Base-by-base conservation (phyloP, 2,888 invertebrate species). In the Imbricaverruca yamaguchii region DNA sequence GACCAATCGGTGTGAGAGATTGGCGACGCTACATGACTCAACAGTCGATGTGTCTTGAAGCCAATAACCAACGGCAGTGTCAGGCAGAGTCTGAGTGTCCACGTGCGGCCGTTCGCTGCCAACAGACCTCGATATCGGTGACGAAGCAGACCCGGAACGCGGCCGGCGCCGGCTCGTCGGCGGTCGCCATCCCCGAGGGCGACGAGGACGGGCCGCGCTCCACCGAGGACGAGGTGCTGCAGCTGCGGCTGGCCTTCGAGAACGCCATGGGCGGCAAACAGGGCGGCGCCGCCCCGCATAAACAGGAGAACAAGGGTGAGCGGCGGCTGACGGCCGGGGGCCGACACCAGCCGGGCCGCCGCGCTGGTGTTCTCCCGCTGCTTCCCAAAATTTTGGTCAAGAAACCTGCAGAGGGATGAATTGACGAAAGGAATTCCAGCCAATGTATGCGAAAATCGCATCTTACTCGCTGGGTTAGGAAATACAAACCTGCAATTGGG, bases 231-330 rank as follows among this genome's bases (percentile, higher is more conserved):
- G 83, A 83, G 83, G 85, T 86, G 81, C 84, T 86, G 39, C 84
- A 84, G 69, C 84, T 87, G 81, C 84, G 87, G 80, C 83, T 87
- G 55, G 85, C 85, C 80, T 86, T 86, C 63, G 87, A 87, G 80
- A 87, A 88, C 85, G 86, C 88, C 81, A 87, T 88, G 87, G 89
- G 89, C 82, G 88, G 88, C 81, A 89, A 89, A 84, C 84, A 89
- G 85, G 86, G 39, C 53, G 67, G 23, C n/a, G 55, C 2, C 67
- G 59, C 13, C 67, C 80, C 56, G 25, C 80, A 67, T 23, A 69
- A 69, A 39, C 69, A 69, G 39, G 69, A 67, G 23, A 67, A 21
- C 39, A 69, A 69, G 69, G 69, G 69, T 69, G 69, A 53, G 69
- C 53, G 67, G 23, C 18, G 63, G 39, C 13, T 39, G 67, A 11